Evolutionary conservation across 1,140 invertebrate species (phyloP), one percentile per base, ranked within the genome.

Genomic region (Ganaspis sp.): DNA sequence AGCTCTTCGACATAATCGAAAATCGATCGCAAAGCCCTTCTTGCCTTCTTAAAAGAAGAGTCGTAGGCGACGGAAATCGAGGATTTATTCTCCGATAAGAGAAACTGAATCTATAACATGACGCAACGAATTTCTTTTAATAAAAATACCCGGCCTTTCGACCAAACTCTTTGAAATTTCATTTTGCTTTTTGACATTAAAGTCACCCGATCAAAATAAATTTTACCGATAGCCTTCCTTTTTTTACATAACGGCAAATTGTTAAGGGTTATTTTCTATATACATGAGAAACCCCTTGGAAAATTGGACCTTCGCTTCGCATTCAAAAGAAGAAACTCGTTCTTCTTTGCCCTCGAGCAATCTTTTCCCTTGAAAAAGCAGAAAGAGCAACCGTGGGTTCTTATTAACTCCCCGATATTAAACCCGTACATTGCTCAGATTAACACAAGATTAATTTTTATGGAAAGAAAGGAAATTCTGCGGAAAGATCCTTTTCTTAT

Each of bases 1-100:
- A 84, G 84, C 84, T 77, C 80, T 77, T 80, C 81, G 82, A 85
- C 81, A 84, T 86, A 85, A 86, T 85, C 80, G 82, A 86, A 86
- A 86, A 85, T 85, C 85, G 83, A 86, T 86, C 77, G 70, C 54
- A 73, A 49, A 49, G 53, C 64, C 73, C 79, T 74, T 77, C 53
- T 49, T 49, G 29, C 70, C 70, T 74, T 11, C 40, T 73, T 69
- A 74, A 76, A 77, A 82, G 73, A 77, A 70, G 34, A 79, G 76
- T 71, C 71, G 79, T 78, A 84, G 80, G 83, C 74, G 81, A 83
- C 82, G 79, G 78, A 72, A 79, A 85, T 81, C 78, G 64, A 84
- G 80, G 80, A 81, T 84, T 82, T 84, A 83, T 82, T 77, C 75
- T 76, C 75, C 70, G 82, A 85, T 83, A 81, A 84, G 79, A 73